Conservation (phyloP, 2,888 invertebrate species). For the Caenorhabditis drosophilae region DNA sequence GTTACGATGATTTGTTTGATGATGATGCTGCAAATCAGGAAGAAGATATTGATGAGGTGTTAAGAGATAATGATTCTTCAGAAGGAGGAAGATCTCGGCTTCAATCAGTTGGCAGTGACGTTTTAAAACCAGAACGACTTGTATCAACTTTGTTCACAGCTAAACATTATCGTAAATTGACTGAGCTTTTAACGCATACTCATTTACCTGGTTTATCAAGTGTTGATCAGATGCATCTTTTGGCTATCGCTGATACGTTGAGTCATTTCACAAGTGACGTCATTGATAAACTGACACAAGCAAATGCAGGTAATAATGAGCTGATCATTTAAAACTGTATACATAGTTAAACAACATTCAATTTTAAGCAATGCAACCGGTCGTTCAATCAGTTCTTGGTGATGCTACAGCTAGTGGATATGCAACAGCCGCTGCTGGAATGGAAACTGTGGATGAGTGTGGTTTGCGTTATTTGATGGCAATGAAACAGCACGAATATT, state of each 20-base stretch:
- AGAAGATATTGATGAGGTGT: slow-evolving; percentile 77
- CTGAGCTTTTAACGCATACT: slow-evolving; percentile 85
- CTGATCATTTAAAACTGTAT: too few relatives aligned
- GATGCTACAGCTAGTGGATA: slow-evolving; percentile 60
- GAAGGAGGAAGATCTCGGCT: slow-evolving; percentile 43
- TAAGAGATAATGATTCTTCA: slow-evolving; percentile 78
- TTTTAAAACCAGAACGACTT: slow-evolving; percentile 10
- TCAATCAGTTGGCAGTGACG: slow-evolving; percentile 45
- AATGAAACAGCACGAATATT: slow-evolving; percentile 95
- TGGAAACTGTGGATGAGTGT: slow-evolving; percentile 83
- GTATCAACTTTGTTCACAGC: slow-evolving; percentile 50
- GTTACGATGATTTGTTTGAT: slow-evolving; percentile 86
- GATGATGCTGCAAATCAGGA: slow-evolving; percentile 75
- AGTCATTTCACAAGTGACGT: slow-evolving; percentile 70
- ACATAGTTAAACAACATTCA: too few relatives aligned
- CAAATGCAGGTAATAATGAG: too few relatives aligned
- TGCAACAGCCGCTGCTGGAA: slow-evolving; percentile 58
- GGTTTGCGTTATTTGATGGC: slow-evolving; percentile 90
- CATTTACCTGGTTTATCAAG: slow-evolving; percentile 69
- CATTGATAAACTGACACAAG: slow-evolving; percentile 70
- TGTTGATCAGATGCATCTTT: slow-evolving; percentile 93
- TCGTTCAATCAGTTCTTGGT: slow-evolving; percentile 51
- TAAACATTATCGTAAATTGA: slow-evolving; percentile 76
- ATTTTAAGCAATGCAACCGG: slow-evolving; percentile 61
- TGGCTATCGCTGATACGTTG: slow-evolving; percentile 97